Evolutionary conservation across 37 sponge, comb jelly and placozoan genomes (phyloP), one percentile per base, ranked within the genome.

Genomic region (Mnemiopsis leidyi): DNA sequence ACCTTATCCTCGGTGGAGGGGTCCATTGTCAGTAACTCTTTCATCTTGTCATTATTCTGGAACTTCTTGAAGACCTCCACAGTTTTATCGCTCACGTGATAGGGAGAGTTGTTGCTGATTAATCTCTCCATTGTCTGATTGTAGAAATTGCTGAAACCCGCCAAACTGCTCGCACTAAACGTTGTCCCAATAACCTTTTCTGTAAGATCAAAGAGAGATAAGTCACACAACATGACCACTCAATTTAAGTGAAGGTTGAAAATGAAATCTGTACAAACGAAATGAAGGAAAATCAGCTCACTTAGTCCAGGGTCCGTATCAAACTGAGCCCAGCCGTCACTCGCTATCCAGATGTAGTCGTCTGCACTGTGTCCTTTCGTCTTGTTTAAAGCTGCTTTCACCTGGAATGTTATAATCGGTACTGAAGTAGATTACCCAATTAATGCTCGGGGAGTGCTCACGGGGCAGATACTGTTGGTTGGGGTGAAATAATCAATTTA

Each of bases 301-400:
- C 90, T 26, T 38, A 33, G 5, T 40, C 36, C 48, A 0, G 61
- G 90, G n/a, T 35, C 61, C 9, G n/a, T 23, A 25, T 85, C 90
- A 25, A 85, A 85, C 90, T 85, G 90, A 16, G 90, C 61, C 90
- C 90, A 85, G 3, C 90, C 90, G 30, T 85, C 90, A 20, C 36
- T 85, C 2, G 90, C 90, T 32, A 85, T 85, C 90, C 90, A 85
- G 29, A 85, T 85, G 90, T 85, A 85, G 2, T 85, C 61, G 30
- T 85, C 75, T 7, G 30, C 75, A 71, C 30, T 71, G 30, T 13
- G 61, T 13, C 13, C 61, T 48, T 13, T 13, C 61, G 61, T 48
- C 13, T 48, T 48, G 13, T 48, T 48, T 13, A 48, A 13, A 5
- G 61, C 61, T 48, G 61, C 61, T 48, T 48, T 48, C 61, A 48